Conservation (phyloP, 2,888 invertebrate genomes). For the Himalopsyche anomala region DNA sequence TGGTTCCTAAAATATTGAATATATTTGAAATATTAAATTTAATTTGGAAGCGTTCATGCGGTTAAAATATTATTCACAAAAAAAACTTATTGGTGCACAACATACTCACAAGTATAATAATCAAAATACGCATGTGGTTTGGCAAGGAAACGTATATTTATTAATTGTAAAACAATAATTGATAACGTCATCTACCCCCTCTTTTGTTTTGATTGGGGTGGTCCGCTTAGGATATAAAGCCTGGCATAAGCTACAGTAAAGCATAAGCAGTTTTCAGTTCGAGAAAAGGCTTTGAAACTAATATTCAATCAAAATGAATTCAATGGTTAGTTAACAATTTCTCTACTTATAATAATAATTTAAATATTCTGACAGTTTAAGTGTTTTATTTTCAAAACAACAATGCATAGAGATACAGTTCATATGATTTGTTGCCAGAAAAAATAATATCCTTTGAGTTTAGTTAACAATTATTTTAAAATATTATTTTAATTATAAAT, state of each 20-base stretch:
- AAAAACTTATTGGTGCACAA: no score
- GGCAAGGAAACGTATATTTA: not conserved
- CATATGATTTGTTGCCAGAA: no score
- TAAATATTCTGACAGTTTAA: not conserved
- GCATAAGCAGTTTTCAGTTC: slow-evolving; percentile 58
- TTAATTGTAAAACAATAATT: not conserved
- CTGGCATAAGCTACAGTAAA: not conserved
- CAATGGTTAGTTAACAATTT: not conserved
- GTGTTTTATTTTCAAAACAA: not conserved
- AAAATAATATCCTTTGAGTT: not conserved
- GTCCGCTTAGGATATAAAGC: not conserved
- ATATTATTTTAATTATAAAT: no score
- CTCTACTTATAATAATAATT: not conserved
- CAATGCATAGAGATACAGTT: no score
- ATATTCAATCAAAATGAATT: slow-evolving; percentile 13
- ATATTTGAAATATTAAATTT: not conserved
- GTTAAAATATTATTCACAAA: no score
- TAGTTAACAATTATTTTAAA: not conserved
- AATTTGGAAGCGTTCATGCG: not conserved
- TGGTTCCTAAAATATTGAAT: no score
- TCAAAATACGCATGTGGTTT: not conserved
- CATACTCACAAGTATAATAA: no score
- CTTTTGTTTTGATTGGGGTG: not conserved
- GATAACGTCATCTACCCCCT: not conserved
- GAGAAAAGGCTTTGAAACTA: slow-evolving; percentile 51